phyloP scores from a whole-genome alignment of 2,888 invertebrate species.

The Aphodius granarius region DNA sequence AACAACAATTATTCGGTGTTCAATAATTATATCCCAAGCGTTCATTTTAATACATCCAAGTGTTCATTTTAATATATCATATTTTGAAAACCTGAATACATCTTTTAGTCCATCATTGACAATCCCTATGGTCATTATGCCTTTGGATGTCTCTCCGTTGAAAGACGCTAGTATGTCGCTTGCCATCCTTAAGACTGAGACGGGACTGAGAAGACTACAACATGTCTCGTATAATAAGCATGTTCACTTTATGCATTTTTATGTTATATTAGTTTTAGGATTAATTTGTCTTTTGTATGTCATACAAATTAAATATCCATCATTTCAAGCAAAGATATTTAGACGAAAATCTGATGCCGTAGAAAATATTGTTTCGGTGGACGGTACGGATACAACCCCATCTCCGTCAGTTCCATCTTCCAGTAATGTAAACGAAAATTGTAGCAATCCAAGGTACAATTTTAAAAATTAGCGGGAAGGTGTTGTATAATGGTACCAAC shows the following conservation, averaged over 20 bases:
- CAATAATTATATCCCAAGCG: not conserved
- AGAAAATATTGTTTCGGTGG: not conserved
- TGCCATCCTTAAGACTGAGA: not conserved
- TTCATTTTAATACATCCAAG: not conserved
- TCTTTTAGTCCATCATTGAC: not conserved
- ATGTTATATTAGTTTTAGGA: not conserved
- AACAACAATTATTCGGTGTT: not conserved
- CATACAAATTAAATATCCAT: not conserved
- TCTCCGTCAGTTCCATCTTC: not conserved
- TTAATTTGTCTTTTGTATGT: not conserved
- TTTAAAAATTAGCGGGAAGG: not conserved
- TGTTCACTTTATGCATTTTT: not conserved
- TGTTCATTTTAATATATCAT: not conserved
- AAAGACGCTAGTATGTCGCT: not conserved
- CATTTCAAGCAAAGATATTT: not conserved
- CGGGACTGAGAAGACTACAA: not conserved
- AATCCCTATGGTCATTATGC: not conserved
- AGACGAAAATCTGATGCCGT: not conserved
- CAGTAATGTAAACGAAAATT: not conserved
- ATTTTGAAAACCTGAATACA: not conserved
- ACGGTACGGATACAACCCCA: not conserved
- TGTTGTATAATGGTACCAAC: not conserved
- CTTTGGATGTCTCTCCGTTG: not conserved
- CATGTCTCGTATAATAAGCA: not conserved
- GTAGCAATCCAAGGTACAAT: not conserved